These are phyloP conservation scores for Coelopa frigida DNA, from an alignment of 1,140 invertebrate genomes.

Conservation along the genomic window DNA sequence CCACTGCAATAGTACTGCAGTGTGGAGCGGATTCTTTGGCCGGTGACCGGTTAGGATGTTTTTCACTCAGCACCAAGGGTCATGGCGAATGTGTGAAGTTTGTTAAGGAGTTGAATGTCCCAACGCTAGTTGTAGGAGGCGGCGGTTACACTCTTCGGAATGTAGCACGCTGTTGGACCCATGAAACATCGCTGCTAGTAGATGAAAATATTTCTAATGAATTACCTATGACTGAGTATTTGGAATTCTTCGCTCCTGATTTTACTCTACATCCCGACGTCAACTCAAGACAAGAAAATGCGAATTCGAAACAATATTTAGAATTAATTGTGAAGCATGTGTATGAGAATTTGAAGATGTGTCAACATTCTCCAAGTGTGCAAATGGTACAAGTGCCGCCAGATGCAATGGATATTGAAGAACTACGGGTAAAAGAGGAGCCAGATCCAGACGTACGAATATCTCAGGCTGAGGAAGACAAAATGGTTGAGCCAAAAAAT, in stretches of 20 bases:
- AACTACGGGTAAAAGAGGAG: slow-evolving; percentile 62
- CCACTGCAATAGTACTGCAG: slow-evolving; percentile 94
- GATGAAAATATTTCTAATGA: slow-evolving; percentile 89
- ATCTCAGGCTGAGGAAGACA: slow-evolving; percentile 73
- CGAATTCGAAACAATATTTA: slow-evolving; percentile 86
- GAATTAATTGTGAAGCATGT: slow-evolving; percentile 80
- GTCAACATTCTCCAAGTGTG: slow-evolving; percentile 81
- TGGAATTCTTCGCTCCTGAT: slow-evolving; percentile 93
- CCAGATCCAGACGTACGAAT: slow-evolving; percentile 77
- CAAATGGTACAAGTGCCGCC: slow-evolving; percentile 90
- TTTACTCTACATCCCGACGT: slow-evolving; percentile 90
- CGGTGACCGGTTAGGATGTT: slow-evolving; percentile 73
- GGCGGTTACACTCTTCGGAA: slow-evolving; percentile 85
- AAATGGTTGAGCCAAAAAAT: slow-evolving; percentile 78
- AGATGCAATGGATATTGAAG: slow-evolving; percentile 60
- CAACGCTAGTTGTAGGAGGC: slow-evolving; percentile 87
- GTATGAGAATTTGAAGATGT: slow-evolving; percentile 81
- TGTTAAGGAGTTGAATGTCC: slow-evolving; percentile 89
- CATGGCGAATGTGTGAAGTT: slow-evolving; percentile 96
- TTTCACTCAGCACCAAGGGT: slow-evolving; percentile 55
- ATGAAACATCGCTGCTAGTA: slow-evolving; percentile 91
- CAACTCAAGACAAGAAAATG: slow-evolving; percentile 72
- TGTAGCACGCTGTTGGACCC: slow-evolving; percentile 98
- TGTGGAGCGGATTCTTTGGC: slow-evolving; percentile 98
- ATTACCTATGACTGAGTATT: slow-evolving; percentile 87